phyloP scores from a whole-genome alignment of 2,888 invertebrate species.

The Tubulanus polymorphus region DNA sequence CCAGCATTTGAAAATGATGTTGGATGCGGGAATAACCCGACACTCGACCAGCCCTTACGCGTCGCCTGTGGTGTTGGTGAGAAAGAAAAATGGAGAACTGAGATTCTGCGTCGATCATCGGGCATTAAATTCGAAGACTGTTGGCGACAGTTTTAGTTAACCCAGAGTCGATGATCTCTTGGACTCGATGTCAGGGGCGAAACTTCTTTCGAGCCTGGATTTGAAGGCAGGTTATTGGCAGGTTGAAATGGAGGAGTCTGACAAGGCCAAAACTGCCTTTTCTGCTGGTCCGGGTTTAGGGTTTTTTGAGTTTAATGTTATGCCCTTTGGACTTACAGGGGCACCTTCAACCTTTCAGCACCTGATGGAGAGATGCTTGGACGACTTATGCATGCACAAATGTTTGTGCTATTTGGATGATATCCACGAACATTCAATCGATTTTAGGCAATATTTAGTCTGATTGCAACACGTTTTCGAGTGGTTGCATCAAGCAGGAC shows the following conservation, averaged over 20 bases:
- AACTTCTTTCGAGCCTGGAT: conserved; percentile 14
- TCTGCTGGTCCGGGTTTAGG: conserved; percentile 17
- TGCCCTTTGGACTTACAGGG: conserved; percentile 20
- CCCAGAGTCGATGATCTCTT: conserved; percentile 23
- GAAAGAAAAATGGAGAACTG: conserved; percentile 18
- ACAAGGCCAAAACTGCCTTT: conserved; percentile 20
- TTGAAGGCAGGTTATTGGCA: conserved; percentile 16
- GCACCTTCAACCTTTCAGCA: conserved; percentile 18
- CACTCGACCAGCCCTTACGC: conserved; percentile 17
- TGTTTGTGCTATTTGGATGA: conserved; percentile 22
- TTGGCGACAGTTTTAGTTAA: conserved; percentile 21
- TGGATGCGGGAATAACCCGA: conserved; percentile 19
- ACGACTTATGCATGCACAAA: conserved; percentile 15
- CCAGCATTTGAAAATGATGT: conserved; percentile 19
- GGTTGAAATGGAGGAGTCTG: conserved; percentile 17
- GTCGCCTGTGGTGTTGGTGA: conserved; percentile 17
- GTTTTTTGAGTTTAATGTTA: conserved; percentile 17
- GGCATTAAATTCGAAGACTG: conserved; percentile 16
- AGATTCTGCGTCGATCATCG: conserved; percentile 20
- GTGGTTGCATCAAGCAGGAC: conserved; percentile 6
- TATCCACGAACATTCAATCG: conserved; percentile 19
- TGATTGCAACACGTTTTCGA: conserved; percentile 14
- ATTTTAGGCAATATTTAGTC: conserved; percentile 16
- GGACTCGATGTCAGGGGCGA: conserved; percentile 14
- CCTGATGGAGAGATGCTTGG: conserved; percentile 17